Conservation (phyloP, 2,113 vertebrate species). For the Coregonus clupeaformis region DNA sequence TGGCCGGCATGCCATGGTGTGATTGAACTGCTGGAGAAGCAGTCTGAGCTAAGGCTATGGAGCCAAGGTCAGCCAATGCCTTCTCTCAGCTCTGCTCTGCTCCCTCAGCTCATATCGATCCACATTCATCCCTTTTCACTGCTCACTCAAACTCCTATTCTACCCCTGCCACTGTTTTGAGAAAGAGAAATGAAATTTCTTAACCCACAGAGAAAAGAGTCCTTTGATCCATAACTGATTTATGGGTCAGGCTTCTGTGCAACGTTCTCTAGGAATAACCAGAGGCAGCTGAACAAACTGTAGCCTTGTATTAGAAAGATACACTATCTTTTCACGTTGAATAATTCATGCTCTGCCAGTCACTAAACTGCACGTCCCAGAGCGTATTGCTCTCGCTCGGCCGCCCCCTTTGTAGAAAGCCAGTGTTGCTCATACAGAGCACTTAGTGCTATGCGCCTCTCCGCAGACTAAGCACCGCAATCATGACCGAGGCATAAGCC, state of each 20-base stretch:
- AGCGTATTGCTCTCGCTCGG: slow-evolving; percentile 8
- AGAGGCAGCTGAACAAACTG: background rate
- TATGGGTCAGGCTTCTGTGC: background rate
- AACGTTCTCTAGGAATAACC: background rate
- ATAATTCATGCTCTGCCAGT: slow-evolving; percentile 54
- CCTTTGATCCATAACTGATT: background rate
- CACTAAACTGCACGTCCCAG: slow-evolving; percentile 50
- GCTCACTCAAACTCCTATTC: too few relatives aligned
- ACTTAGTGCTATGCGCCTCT: slow-evolving; percentile 34
- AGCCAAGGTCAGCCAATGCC: too few relatives aligned
- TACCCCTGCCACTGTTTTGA: too few relatives aligned
- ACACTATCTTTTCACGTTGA: slow-evolving; percentile 38
- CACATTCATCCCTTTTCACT: too few relatives aligned
- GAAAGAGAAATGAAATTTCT: background rate
- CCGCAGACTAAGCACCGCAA: slow-evolving; percentile 14
- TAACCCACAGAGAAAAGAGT: background rate
- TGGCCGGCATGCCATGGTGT: too few relatives aligned
- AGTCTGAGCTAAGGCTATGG: too few relatives aligned
- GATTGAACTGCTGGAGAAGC: too few relatives aligned
- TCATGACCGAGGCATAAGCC: slow-evolving; percentile 41
- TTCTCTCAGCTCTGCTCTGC: too few relatives aligned
- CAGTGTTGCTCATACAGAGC: slow-evolving; percentile 47
- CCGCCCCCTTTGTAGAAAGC: slow-evolving; percentile 32
- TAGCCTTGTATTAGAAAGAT: slow-evolving; percentile 1
- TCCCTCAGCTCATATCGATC: too few relatives aligned